Evolutionary conservation across 2,797 vertebrate genomes (phyloP).

Genomic region (Hypotaenidia philippensis): DNA sequence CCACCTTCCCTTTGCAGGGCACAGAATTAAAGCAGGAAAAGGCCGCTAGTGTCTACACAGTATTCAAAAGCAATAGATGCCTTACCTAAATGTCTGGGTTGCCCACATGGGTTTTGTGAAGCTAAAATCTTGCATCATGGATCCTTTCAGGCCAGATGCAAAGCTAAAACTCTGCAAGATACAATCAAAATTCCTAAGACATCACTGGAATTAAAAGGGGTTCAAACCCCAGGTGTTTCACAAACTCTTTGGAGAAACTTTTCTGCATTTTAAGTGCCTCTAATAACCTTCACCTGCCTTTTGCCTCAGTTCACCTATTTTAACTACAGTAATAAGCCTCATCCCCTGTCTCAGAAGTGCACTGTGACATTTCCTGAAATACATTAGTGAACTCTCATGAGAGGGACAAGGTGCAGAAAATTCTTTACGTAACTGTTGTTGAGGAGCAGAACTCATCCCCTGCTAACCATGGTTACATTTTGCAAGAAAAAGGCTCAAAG

Average conservation of each 20-base stretch:
- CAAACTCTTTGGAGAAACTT: background rate
- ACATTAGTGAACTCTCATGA: slow-evolving; percentile 29
- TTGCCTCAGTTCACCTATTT: slow-evolving; percentile 41
- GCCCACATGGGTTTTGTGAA: background rate
- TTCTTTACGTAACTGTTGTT: background rate
- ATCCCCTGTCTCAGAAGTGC: background rate
- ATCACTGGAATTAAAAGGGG: background rate
- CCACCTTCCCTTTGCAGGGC: background rate
- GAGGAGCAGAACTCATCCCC: slow-evolving; percentile 9
- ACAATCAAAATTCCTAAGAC: background rate
- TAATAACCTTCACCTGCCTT: background rate
- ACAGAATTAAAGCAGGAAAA: background rate
- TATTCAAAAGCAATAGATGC: rapidly evolving
- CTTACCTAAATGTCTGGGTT: background rate
- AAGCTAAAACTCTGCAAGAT: background rate
- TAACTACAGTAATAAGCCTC: slow-evolving; percentile 34
- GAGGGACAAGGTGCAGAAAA: slow-evolving; percentile 26
- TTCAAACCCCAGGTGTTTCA: background rate
- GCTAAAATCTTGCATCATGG: background rate
- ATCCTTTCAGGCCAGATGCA: background rate
- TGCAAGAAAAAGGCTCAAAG: background rate
- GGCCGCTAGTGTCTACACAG: background rate
- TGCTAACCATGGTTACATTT: background rate
- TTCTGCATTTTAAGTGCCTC: slow-evolving; percentile 10
- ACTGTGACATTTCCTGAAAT: slow-evolving; percentile 40